phyloP scores from a whole-genome alignment of 1,140 invertebrate genomes.

The Drosophila kikkawai region DNA sequence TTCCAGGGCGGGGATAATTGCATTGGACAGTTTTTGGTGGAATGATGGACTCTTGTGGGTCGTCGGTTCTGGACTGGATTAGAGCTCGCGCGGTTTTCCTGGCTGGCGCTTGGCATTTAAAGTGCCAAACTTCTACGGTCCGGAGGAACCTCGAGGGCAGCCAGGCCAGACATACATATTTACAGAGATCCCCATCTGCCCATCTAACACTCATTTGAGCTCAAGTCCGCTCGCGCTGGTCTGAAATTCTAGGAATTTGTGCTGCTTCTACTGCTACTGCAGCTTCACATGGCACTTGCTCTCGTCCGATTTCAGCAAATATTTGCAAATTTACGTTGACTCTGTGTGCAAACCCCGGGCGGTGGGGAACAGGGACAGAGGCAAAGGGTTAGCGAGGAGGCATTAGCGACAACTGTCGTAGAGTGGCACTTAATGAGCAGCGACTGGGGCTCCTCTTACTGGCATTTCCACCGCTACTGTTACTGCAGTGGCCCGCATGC shows the following conservation, averaged over 20 bases:
- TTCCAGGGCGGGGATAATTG: slow-evolving; percentile 37
- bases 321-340: slow-evolving; percentile 82
- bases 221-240: slow-evolving; percentile 20
- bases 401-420: slow-evolving; percentile 81
- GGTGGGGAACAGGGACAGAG: not conserved
- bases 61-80: slow-evolving; percentile 4
- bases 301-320: slow-evolving; percentile 77
- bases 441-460: slow-evolving; percentile 55
- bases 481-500: slow-evolving; percentile 75
- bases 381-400: slow-evolving; percentile 46
- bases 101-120: slow-evolving; percentile 36
- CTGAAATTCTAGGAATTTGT: slow-evolving; percentile 59
- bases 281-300: slow-evolving; percentile 54
- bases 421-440: slow-evolving; percentile 83
- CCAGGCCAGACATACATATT: slow-evolving; percentile 26
- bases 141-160: slow-evolving; percentile 7
- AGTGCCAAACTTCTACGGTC: slow-evolving; percentile 35
- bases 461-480: slow-evolving; percentile 34
- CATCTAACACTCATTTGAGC: slow-evolving; percentile 52
- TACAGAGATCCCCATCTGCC: slow-evolving; percentile 34
- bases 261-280: slow-evolving; percentile 20
- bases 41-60: slow-evolving; percentile 23
- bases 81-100: slow-evolving; percentile 28
- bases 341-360: slow-evolving; percentile 51
- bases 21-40: slow-evolving; percentile 21